Base-by-base conservation (phyloP, 2,797 vertebrate species). In the Cirrhinus mrigala region DNA sequence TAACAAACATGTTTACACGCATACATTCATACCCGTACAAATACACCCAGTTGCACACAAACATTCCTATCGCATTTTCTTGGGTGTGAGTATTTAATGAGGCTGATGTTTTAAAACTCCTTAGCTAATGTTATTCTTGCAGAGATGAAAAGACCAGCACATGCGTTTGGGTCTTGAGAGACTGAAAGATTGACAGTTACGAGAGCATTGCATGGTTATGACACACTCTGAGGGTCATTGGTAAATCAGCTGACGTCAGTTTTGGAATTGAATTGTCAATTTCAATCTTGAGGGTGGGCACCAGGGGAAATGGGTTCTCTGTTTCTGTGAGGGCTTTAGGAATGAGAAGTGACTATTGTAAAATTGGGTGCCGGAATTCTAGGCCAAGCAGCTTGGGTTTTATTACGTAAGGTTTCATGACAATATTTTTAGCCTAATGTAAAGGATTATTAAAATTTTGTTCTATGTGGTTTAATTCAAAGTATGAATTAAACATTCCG, bases 401-500 rank as follows among this genome's bases (percentile, higher is more conserved):
- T 29, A 68, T 68, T 52, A n/a, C 24, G 54, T 48, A 15, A 7
- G 3, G 37, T 24, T 75, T 75, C 18, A 33, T 75, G 24, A 64
- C 56, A 62, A 48, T 48, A n/a, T 74, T 50, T 68, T 7, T 37
- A 52, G 64, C n/a, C 1, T 75, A 8, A 80, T 52, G 11, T 50
- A n/a, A 68, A 46, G n/a, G n/a, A 60, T 3, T 50, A 10, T 75
- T 64, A 66, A 3, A 18, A 24, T 64, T 24, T 37, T 18, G 16
- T 75, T 62, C 24, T n/a, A 18, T 50, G 48, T 27, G 11, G 69
- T 24, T 52, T 66, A 24, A 52, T 37, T 81, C 0, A 3, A 64
- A 64, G n/a, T 33, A 81, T 70, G 14, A 93, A 93, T 93, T 90
- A 90, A 90, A 82, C 81, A 89, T 94, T 91, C 92, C 87, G 89